phyloP scores from a whole-genome alignment of 1,140 invertebrate genomes.

The Chymomyza costata region DNA sequence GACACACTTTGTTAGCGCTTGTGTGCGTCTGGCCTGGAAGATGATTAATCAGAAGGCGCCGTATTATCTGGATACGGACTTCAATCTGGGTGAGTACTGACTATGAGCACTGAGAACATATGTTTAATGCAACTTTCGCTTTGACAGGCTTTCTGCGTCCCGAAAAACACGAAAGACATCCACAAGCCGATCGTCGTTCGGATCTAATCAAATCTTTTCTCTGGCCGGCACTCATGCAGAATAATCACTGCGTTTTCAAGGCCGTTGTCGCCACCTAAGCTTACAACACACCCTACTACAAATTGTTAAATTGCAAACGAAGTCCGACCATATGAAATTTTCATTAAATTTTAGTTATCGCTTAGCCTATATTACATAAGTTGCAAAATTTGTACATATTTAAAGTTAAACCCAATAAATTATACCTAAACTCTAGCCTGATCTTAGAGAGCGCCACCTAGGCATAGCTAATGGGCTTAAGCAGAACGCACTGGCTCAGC shows the following conservation, averaged over 20 bases:
- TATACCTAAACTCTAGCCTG: background rate
- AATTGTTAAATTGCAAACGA: slow-evolving; percentile 4
- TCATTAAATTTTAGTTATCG: background rate
- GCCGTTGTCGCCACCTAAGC: slow-evolving; percentile 78
- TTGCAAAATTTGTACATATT: slow-evolving; percentile 57
- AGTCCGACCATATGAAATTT: background rate
- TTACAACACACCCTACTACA: background rate
- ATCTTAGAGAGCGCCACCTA: slow-evolving; percentile 3
- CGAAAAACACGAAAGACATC: slow-evolving; percentile 79
- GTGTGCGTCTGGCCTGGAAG: slow-evolving; percentile 78
- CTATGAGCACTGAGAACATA: background rate
- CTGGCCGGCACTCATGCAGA: slow-evolving; percentile 80
- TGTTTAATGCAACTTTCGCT: background rate
- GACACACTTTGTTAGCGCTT: slow-evolving; percentile 78
- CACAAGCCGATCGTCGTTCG: slow-evolving; percentile 77
- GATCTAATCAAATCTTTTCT: slow-evolving; percentile 80
- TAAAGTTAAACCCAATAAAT: slow-evolving; percentile 22
- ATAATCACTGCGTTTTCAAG: slow-evolving; percentile 78
- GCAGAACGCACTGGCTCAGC: slow-evolving; percentile 44
- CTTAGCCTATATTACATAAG: slow-evolving; percentile 14
- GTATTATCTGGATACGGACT: slow-evolving; percentile 80
- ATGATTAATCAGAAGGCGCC: slow-evolving; percentile 79
- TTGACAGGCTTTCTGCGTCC: slow-evolving; percentile 66
- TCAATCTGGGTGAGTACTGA: slow-evolving; percentile 77
- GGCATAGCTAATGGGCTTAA: slow-evolving; percentile 52